Evolutionary conservation across 1,140 invertebrate species (phyloP), one percentile per base, ranked within the genome.

Genomic region (Anastrepha obliqua): DNA sequence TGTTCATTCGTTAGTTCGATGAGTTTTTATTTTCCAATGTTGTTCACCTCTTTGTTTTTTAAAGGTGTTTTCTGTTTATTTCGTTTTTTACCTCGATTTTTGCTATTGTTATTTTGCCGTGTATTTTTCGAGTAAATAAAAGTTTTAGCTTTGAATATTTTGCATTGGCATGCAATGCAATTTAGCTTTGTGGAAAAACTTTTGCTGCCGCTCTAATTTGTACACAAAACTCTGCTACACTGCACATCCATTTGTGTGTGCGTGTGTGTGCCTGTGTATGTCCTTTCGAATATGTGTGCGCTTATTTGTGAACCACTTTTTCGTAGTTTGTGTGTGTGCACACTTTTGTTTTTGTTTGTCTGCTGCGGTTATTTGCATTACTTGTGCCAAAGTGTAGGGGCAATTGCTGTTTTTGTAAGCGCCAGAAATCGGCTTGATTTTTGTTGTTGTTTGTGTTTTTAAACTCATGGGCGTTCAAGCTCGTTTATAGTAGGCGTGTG

Each of bases 111-210:
- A 11, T 11, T 81, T 17, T 81, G 55, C 74, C 47, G 74, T 81
- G 11, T 81, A 81, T 55, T 55, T 81, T 81, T 55, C 47, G 74
- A 81, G 74, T 81, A 81, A 81, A 81, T 81, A 81, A 81, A 81
- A 81, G 15, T 81, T 81, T 81, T 81, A 81, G 74, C 74, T 81
- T 81, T 81, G 74, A 81, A 81, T 81, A 81, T 81, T 81, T 81
- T 81, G 47, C 47, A 81, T 81, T 81, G 74, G 74, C 74, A 81
- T 81, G 74, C 74, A 81, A 55, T 81, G 74, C 74, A 81, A 81
- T 81, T 81, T 81, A 55, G 74, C 74, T 81, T 81, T 81, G 74
- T 58, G 74, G 74, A 81, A 29, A 81, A 81, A 81, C 47, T 81
- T 81, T 81, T 81, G 74, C 47, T 81, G 51, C 74, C 74, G 74